Evolutionary conservation across 2,888 invertebrate species (phyloP).

Genomic region (Osmoderma eremita): DNA sequence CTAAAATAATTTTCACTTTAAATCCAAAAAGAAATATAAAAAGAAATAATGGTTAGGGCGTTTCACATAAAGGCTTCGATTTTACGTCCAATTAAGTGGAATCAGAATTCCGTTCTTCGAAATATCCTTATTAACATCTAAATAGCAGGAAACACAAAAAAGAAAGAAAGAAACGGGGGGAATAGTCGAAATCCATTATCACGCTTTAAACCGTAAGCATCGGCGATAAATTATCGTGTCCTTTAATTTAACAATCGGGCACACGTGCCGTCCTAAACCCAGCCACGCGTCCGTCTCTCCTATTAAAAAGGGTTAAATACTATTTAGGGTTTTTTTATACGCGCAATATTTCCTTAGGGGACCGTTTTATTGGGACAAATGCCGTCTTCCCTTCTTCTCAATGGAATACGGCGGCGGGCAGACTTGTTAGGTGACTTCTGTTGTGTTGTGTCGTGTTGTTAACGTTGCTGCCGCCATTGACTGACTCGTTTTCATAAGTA

Average conservation of each 20-base stretch:
- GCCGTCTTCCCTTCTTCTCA: constrained; percentile 47
- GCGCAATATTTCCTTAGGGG: constrained; percentile 59
- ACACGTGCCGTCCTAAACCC: constrained; percentile 41
- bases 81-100: too few relatives aligned
- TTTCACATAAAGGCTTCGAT: too few relatives aligned
- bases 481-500: constrained; percentile 35
- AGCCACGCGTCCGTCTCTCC: constrained; percentile 51
- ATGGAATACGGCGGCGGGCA: constrained; percentile 42
- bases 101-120: too few relatives aligned
- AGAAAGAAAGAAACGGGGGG: neutral
- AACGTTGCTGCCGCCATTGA: constrained; percentile 30
- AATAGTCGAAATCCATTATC: constrained; percentile 26
- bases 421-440: constrained; percentile 48
- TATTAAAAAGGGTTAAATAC: constrained; percentile 62
- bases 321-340: constrained; percentile 58
- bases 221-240: constrained; percentile 50
- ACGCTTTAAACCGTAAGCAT: constrained; percentile 3
- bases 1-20: too few relatives aligned
- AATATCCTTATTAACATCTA: neutral
- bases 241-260: constrained; percentile 51
- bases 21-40: too few relatives aligned
- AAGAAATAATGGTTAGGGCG: too few relatives aligned
- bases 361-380: constrained; percentile 54
- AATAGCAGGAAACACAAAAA: neutral
- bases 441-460: constrained; percentile 28